A percentile compares a stretch with the other conserved stretches of the same genome.
Conservation (phyloP, 2,797 vertebrate species). For the Catostomus latipinnis region DNA sequence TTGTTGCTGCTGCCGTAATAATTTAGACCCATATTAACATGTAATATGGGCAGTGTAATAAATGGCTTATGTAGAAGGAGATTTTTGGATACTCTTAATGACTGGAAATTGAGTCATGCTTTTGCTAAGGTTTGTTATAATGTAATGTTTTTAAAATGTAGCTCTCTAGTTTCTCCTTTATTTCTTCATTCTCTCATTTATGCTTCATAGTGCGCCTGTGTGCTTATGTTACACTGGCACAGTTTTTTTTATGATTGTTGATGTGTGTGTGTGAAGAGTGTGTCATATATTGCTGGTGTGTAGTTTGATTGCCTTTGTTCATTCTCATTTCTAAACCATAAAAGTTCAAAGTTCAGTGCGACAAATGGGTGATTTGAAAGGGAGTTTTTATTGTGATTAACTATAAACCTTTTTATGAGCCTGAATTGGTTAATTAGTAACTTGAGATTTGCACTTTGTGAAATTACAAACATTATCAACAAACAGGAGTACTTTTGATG, state of each 20-base stretch:
- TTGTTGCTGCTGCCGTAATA: background rate
- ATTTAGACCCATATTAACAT: background rate
- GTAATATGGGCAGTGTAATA: background rate
- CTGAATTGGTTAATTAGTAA: constrained; percentile 19
- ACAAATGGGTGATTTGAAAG: background rate
- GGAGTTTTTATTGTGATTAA: constrained; percentile 10
- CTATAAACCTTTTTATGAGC: constrained; percentile 33
- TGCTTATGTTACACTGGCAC: too few species aligned
- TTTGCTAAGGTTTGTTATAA: too few species aligned
- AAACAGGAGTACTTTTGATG: background rate
- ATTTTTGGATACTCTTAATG: too few species aligned
- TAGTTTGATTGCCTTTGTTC: background rate
- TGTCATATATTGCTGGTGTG: background rate
- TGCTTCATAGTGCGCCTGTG: too few species aligned
- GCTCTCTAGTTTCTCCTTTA: too few species aligned
- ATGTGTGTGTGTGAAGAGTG: background rate
- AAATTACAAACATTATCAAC: background rate
- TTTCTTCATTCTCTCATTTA: too few species aligned
- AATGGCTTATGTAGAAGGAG: too few species aligned
- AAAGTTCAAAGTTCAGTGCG: constrained; percentile 14
- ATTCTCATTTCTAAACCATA: background rate
- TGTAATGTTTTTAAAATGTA: too few species aligned
- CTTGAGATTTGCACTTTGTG: background rate
- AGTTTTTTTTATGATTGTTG: too few species aligned
- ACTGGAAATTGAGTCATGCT: too few species aligned